These are phyloP conservation scores for Enhydra lutris DNA, from an alignment of 2,113 vertebrate genomes.

Conservation along the genomic window DNA sequence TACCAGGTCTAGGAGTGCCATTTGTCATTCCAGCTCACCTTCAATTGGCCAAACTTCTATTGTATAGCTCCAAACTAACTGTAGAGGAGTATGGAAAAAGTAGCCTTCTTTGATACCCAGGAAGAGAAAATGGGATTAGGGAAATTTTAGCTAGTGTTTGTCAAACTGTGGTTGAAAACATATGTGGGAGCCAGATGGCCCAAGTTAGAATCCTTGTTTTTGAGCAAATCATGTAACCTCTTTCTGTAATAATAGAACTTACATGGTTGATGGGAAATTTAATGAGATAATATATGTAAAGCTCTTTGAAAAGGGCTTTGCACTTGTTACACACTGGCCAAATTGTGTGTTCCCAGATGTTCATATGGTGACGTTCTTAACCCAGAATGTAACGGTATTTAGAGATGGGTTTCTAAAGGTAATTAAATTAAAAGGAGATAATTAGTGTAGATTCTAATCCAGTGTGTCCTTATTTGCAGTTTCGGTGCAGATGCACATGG, in stretches of 20 bases:
- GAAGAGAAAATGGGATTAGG: background rate
- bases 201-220: background rate
- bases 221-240: background rate
- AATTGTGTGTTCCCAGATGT: background rate
- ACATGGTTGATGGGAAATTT: background rate
- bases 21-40: background rate
- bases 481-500: background rate
- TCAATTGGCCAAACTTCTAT: background rate
- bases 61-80: background rate
- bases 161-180: background rate
- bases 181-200: background rate
- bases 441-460: background rate
- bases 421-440: background rate
- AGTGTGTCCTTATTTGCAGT: background rate
- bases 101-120: background rate
- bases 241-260: background rate
- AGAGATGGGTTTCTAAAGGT: background rate
- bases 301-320: background rate
- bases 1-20: rapidly evolving
- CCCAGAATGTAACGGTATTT: background rate
- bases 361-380: background rate
- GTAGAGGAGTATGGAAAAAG: background rate
- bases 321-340: background rate
- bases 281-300: background rate
- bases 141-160: background rate